Percentiles rank a stretch among this genome's conserved stretches.
These are phyloP conservation scores for Alethe castanea DNA, from an alignment of 2,113 vertebrate species.

Conservation along the genomic window DNA sequence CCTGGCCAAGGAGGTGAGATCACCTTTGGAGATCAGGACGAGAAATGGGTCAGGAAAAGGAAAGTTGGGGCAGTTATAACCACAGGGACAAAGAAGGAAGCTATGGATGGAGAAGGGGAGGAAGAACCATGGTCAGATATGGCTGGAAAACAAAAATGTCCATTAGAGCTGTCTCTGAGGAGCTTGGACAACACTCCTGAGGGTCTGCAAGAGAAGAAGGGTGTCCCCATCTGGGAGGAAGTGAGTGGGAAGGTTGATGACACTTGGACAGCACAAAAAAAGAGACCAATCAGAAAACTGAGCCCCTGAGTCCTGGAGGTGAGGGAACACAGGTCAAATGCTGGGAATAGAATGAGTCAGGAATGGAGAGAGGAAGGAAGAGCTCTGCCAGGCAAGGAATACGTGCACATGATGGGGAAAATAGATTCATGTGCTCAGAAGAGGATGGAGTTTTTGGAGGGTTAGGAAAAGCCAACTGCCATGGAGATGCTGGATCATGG, in stretches of 20 bases:
- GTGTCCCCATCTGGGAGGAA: neutral
- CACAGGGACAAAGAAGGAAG: neutral
- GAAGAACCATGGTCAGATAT: neutral
- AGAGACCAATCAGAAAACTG: neutral
- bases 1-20: neutral
- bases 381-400: neutral
- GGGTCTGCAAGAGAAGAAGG: neutral
- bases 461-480: neutral
- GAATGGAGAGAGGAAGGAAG: neutral
- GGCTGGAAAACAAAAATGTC: neutral
- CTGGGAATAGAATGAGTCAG: neutral
- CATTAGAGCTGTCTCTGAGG: neutral
- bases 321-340: neutral
- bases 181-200: neutral
- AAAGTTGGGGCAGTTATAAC: neutral
- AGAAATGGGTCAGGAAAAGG: neutral
- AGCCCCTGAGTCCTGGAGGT: neutral
- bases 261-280: accelerated
- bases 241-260: accelerated
- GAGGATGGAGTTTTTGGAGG: neutral
- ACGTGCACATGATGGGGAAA: accelerated
- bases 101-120: neutral
- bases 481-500: accelerated
- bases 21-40: neutral
- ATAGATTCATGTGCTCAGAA: neutral